Base-by-base conservation (phyloP, 2,113 vertebrate genomes). In the Stigmatopora argus region DNA sequence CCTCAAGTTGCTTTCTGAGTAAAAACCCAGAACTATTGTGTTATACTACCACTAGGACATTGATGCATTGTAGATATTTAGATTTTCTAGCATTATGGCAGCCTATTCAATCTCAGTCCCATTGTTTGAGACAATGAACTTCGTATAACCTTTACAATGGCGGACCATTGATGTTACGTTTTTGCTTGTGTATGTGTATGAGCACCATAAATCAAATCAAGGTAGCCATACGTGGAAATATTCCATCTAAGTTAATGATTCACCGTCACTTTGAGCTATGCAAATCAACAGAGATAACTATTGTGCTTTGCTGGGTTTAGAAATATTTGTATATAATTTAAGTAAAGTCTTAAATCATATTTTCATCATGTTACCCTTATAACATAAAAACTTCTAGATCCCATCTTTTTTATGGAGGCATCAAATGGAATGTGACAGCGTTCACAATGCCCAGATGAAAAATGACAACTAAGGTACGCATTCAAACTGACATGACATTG, bases 281-380 rank as follows among this genome's bases (percentile, higher is more conserved):
- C 68, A 70, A 82, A 81, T 75, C 41, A 66, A 18, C 7, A 17
- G 7, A 4, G 44, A 69, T 46, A 46, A 23, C 15, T 62, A 4
- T 26, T 67, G 45, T 52, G 74, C 58, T 69, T 73, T 73, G 69
- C 68, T 51, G 64, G 35, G 15, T 72, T 80, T 53, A 74, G 66
- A 81, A 81, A 58, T 19, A 70, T 80, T 59, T 72, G 47, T 79
- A 58, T 68, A 47, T 56, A 72, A 38, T 64, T 75, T 71, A 69
- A 65, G 44, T 70, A 45, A 67, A 80, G 81, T 72, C 78, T 73
- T 81, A 82, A 83, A 87, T 86, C 85, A 86, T 55, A 47, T 46
- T 51, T 51, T 46, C 81, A 83, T 86, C 81, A 78, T 84, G 81
- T 85, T 87, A 78, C 80, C 72, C 68, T 83, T 84, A 86, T 81